phyloP scores from a whole-genome alignment of 1,140 invertebrate species.

The Carposina sasakii region DNA sequence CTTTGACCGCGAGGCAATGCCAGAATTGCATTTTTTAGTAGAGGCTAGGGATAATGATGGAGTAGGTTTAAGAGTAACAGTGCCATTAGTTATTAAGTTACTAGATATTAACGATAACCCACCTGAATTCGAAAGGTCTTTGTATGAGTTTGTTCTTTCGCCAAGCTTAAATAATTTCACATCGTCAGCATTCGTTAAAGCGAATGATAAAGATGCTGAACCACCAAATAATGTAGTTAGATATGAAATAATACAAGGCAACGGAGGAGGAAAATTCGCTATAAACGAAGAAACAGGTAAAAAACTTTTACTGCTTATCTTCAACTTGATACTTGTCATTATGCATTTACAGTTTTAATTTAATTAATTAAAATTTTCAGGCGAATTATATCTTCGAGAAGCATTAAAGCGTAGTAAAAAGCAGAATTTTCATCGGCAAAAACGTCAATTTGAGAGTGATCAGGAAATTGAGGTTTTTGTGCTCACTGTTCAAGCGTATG shows the following conservation, averaged over 20 bases:
- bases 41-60: slow-evolving; percentile 91
- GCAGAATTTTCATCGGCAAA: slow-evolving; percentile 63
- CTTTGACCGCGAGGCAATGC: slow-evolving; percentile 88
- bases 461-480: slow-evolving; percentile 74
- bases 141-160: slow-evolving; percentile 88
- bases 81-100: slow-evolving; percentile 82
- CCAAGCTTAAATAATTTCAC: slow-evolving; percentile 82
- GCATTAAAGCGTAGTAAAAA: slow-evolving; percentile 68
- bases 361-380: slow-evolving; percentile 37
- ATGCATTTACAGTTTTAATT: background rate
- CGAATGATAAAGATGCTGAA: slow-evolving; percentile 86
- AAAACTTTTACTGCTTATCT: too few species aligned
- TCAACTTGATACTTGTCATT: background rate
- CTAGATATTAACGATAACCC: slow-evolving; percentile 91
- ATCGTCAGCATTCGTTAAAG: slow-evolving; percentile 81
- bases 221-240: slow-evolving; percentile 89
- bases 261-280: slow-evolving; percentile 85
- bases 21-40: slow-evolving; percentile 83
- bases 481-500: slow-evolving; percentile 83
- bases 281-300: slow-evolving; percentile 85
- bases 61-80: slow-evolving; percentile 80
- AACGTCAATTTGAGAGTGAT: slow-evolving; percentile 55
- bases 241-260: slow-evolving; percentile 88
- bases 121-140: slow-evolving; percentile 84
- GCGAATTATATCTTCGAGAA: slow-evolving; percentile 69